Conservation (phyloP, 2,113 vertebrate species). For the Nothocercus julius region DNA sequence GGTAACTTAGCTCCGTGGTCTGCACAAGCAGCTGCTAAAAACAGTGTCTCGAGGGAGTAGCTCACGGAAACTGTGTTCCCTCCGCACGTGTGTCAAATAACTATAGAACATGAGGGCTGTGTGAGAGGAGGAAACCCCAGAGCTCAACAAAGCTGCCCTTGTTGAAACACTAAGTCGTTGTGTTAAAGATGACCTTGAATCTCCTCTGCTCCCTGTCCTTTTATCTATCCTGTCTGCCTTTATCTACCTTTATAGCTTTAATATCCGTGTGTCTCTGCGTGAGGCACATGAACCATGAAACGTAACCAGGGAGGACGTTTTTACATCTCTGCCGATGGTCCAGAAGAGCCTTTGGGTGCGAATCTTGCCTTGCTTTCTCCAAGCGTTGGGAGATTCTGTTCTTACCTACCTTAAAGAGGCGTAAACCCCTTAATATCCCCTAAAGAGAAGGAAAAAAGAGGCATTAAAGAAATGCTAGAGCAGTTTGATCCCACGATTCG, state of each 20-base stretch:
- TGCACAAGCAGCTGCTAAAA: not conserved
- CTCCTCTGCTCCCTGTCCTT: not conserved
- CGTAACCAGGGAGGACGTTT: not conserved
- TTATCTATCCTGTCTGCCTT: not conserved
- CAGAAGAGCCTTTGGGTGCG: not conserved
- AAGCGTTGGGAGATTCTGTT: not conserved
- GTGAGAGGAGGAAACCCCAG: not conserved
- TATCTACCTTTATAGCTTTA: not conserved
- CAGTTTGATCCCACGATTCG: not conserved
- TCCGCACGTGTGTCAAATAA: not conserved
- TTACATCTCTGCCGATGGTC: fast-evolving
- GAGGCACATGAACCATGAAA: not conserved
- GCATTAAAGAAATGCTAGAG: not conserved
- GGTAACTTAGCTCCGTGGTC: not conserved
- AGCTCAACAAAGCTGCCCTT: not conserved
- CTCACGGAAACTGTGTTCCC: fast-evolving
- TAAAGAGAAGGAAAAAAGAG: not conserved
- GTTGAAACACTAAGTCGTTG: not conserved
- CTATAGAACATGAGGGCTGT: not conserved
- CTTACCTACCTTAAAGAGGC: not conserved
- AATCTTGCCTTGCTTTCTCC: not conserved
- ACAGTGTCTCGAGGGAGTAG: fast-evolving
- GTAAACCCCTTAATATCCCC: too few species aligned
- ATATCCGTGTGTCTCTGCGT: not conserved
- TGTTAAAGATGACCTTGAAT: not conserved